Conservation (phyloP, 1,140 invertebrate genomes). For the Drosophila aff. region DNA sequence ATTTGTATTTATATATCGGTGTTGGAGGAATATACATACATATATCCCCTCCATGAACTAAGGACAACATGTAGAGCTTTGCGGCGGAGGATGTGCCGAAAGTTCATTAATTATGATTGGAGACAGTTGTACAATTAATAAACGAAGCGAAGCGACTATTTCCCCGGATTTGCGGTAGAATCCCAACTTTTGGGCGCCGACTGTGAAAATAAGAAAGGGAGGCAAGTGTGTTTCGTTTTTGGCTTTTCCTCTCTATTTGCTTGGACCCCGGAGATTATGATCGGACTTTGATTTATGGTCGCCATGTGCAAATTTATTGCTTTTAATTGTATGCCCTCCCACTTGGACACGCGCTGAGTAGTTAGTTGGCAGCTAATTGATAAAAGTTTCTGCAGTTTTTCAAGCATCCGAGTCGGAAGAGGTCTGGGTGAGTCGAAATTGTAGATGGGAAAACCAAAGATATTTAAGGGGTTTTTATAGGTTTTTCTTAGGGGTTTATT, state of each 20-base stretch:
- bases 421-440: not conserved
- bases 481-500: not conserved
- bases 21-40: slow-evolving; percentile 50
- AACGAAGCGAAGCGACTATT: slow-evolving; percentile 54
- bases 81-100: slow-evolving; percentile 62
- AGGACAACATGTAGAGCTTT: slow-evolving; percentile 25
- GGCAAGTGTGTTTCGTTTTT: slow-evolving; percentile 35
- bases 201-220: not conserved
- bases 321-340: slow-evolving; percentile 61
- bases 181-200: slow-evolving; percentile 11
- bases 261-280: slow-evolving; percentile 65
- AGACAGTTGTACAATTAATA: slow-evolving; percentile 83
- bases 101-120: slow-evolving; percentile 83
- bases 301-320: slow-evolving; percentile 75
- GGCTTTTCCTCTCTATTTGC: slow-evolving; percentile 41
- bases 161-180: slow-evolving; percentile 32
- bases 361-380: slow-evolving; percentile 49
- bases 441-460: not conserved
- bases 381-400: slow-evolving; percentile 36
- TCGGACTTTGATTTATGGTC: slow-evolving; percentile 76
- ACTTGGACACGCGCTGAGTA: slow-evolving; percentile 25
- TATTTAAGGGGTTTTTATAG: not conserved
- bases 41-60: not conserved
- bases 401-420: not conserved
- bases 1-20: slow-evolving; percentile 69